Conservation (phyloP, 2,888 invertebrate species). For the Agonopterix arenella region DNA sequence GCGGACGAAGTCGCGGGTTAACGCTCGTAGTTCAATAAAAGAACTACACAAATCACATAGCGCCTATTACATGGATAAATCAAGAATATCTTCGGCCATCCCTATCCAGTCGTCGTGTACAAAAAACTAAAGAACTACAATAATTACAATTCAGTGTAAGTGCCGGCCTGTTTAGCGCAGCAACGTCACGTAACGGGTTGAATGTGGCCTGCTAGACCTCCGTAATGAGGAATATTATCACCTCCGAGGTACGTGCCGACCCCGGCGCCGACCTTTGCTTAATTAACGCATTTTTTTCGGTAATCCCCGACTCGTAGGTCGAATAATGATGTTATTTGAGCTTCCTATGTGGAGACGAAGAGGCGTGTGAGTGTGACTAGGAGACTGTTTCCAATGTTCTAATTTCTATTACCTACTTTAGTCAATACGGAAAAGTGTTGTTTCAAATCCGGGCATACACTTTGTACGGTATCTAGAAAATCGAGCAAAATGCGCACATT, state of each 20-base stretch:
- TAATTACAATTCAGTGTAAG: slow-evolving; percentile 6
- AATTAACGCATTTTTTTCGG: slow-evolving; percentile 9
- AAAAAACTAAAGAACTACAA: not conserved
- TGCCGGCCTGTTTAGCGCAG: not conserved
- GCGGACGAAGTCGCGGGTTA: too few relatives aligned
- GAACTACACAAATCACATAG: too few relatives aligned
- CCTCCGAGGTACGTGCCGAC: slow-evolving; percentile 15
- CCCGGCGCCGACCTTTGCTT: slow-evolving; percentile 3
- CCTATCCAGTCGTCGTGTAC: not conserved
- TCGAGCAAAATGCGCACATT: too few relatives aligned
- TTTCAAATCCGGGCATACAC: too few relatives aligned
- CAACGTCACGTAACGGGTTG: slow-evolving; percentile 20
- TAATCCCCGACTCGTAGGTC: slow-evolving; percentile 1
- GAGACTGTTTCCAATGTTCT: too few relatives aligned
- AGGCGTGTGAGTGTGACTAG: too few relatives aligned
- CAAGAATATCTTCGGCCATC: not conserved
- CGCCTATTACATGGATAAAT: not conserved
- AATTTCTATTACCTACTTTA: too few relatives aligned
- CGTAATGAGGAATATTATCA: slow-evolving; percentile 24
- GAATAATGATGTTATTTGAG: not conserved
- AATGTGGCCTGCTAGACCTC: slow-evolving; percentile 14
- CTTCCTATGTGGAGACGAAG: too few relatives aligned
- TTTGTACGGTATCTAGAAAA: too few relatives aligned
- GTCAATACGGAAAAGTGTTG: too few relatives aligned
- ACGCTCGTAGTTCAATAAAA: too few relatives aligned